A percentile compares a stretch with the other conserved stretches of the same genome.
Conservation (phyloP, 2,888 invertebrate genomes). For the Harpagoxenus sublaevis region DNA sequence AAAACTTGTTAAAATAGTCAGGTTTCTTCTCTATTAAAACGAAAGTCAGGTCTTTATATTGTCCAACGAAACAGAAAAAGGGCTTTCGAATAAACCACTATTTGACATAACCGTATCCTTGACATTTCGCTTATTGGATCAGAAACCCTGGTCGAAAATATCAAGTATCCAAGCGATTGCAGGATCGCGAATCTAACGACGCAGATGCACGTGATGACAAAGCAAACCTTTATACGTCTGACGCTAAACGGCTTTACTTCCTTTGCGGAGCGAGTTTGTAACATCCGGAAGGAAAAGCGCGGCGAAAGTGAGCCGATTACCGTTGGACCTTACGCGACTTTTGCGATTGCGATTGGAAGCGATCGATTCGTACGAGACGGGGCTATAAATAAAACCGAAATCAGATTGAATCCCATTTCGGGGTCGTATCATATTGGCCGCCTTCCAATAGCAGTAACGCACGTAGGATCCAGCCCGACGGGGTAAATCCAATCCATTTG, state of each 20-base stretch:
- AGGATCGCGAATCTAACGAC: slow-evolving; percentile 7
- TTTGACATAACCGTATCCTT: slow-evolving; percentile 17
- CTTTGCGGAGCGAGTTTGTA: slow-evolving; percentile 13
- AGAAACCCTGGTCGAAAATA: not conserved
- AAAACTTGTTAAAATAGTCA: not conserved
- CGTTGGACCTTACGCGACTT: slow-evolving; percentile 27
- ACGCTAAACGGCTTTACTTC: slow-evolving; percentile 18
- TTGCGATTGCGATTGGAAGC: slow-evolving; percentile 39
- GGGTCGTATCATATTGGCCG: slow-evolving; percentile 72
- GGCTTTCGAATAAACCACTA: not conserved
- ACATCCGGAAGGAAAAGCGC: slow-evolving; percentile 42
- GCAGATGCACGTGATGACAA: slow-evolving; percentile 17
- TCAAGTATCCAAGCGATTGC: not conserved
- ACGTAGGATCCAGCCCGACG: slow-evolving; percentile 60
- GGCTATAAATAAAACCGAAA: slow-evolving; percentile 73
- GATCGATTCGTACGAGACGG: slow-evolving; percentile 53
- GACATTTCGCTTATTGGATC: not conserved
- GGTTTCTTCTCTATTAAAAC: not conserved
- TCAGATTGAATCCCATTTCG: slow-evolving; percentile 75
- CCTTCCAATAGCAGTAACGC: slow-evolving; percentile 71
- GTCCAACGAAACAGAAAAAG: not conserved
- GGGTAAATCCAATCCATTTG: slow-evolving; percentile 76
- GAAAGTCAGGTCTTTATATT: not conserved
- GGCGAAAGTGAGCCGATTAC: slow-evolving; percentile 64
- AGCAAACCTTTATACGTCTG: not conserved